Conservation (phyloP, 1,140 invertebrate genomes). For the Colletes latitarsis region DNA sequence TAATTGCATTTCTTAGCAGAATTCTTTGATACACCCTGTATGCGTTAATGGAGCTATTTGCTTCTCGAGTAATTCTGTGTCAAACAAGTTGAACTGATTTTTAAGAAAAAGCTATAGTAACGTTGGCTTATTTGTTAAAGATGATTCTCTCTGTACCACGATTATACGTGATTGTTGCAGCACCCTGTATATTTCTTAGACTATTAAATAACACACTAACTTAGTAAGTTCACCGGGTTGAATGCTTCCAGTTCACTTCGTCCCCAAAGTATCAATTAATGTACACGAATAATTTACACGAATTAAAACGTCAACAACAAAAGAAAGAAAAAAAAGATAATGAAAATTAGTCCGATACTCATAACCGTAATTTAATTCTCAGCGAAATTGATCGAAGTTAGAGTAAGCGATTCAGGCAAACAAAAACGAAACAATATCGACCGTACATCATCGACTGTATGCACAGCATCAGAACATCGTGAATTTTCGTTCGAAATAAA, state of each 20-base stretch:
- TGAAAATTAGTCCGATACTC: not conserved
- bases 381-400: conserved; percentile 27
- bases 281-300: conserved; percentile 29
- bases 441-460: conserved; percentile 27
- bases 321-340: not conserved
- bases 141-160: too few species aligned
- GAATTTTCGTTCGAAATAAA: conserved; percentile 19
- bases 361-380: conserved; percentile 35
- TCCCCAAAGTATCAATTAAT: not conserved
- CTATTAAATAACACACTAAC: not conserved
- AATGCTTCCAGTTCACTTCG: conserved; percentile 14
- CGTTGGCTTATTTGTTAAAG: too few species aligned
- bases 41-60: too few species aligned
- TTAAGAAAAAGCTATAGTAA: too few species aligned
- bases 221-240: too few species aligned
- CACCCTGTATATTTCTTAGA: not conserved
- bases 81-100: too few species aligned
- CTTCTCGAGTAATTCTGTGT: too few species aligned
- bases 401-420: conserved; percentile 49
- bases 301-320: conserved; percentile 36
- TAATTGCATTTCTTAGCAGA: too few species aligned
- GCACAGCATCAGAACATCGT: conserved; percentile 28
- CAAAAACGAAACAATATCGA: conserved; percentile 64
- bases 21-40: too few species aligned
- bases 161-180: too few species aligned